A percentile compares a stretch with the other conserved stretches of the same genome.
These are phyloP conservation scores for Serinus canaria DNA, from an alignment of 2,113 vertebrate genomes.

Conservation along the genomic window DNA sequence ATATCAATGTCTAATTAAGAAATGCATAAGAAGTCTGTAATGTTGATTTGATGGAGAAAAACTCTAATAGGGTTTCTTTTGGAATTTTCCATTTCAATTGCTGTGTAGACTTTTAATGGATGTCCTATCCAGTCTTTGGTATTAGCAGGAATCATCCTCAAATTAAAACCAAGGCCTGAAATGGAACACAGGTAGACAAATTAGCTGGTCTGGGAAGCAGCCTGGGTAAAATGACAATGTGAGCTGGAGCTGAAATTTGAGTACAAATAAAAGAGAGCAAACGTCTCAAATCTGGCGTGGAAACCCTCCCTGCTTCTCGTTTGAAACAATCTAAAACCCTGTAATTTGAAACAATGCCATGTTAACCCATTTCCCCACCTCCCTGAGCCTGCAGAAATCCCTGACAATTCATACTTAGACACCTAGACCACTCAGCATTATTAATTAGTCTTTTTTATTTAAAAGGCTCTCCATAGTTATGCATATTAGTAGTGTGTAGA, in stretches of 20 bases:
- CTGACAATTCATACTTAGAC: neutral
- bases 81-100: conserved; percentile 65
- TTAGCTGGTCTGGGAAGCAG: conserved; percentile 21
- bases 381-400: neutral
- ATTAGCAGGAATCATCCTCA: conserved; percentile 49
- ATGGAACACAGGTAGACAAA: conserved; percentile 60
- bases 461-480: neutral
- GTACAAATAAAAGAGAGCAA: conserved; percentile 14
- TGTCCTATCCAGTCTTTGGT: conserved; percentile 23
- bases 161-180: conserved; percentile 59
- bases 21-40: conserved; percentile 71
- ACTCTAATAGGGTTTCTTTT: conserved; percentile 56
- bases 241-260: conserved; percentile 19
- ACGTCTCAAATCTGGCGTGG: neutral
- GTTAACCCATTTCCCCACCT: conserved; percentile 1
- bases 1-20: conserved; percentile 68
- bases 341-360: conserved; percentile 26
- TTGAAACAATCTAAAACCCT: neutral
- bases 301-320: neutral
- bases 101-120: conserved; percentile 51
- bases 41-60: conserved; percentile 69
- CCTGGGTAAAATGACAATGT: conserved; percentile 13
- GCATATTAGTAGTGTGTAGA: neutral
- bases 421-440: neutral
- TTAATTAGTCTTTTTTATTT: neutral